Evolutionary conservation across 2,797 vertebrate genomes (phyloP).

Genomic region (Cynopterus sphinx): DNA sequence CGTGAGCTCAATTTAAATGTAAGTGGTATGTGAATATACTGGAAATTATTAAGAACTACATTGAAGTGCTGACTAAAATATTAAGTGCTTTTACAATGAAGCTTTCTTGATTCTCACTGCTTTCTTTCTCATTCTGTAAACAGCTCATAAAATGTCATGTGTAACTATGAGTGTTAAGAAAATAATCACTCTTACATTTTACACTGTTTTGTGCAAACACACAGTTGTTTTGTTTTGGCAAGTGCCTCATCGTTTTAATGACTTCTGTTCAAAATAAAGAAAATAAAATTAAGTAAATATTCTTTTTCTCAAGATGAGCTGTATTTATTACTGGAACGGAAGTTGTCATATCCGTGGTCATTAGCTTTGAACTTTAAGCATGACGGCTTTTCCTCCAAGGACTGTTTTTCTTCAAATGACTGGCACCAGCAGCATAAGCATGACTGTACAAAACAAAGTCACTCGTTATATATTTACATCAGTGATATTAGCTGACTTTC

Average conservation of each 20-base stretch:
- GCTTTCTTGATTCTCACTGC: slow-evolving; percentile 44
- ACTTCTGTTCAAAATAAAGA: slow-evolving; percentile 69
- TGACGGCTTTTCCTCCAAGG: slow-evolving; percentile 90
- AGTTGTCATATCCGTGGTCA: slow-evolving; percentile 93
- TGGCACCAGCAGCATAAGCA: slow-evolving; percentile 93
- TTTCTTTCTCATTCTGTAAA: slow-evolving; percentile 66
- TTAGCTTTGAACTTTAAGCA: slow-evolving; percentile 94
- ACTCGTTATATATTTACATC: slow-evolving; percentile 45
- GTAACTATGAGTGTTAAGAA: slow-evolving; percentile 8
- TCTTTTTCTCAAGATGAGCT: slow-evolving; percentile 88
- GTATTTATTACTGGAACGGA: slow-evolving; percentile 95
- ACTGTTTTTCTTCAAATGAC: slow-evolving; percentile 87
- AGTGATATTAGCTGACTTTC: not conserved
- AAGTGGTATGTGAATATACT: slow-evolving; percentile 34
- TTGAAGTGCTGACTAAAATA: slow-evolving; percentile 82
- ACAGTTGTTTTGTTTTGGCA: slow-evolving; percentile 59
- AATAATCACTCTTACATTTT: slow-evolving; percentile 52
- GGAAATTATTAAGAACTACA: slow-evolving; percentile 60
- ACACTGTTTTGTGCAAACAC: slow-evolving; percentile 69
- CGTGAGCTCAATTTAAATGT: slow-evolving; percentile 69
- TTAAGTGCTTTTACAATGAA: slow-evolving; percentile 84
- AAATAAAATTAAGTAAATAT: slow-evolving; percentile 57
- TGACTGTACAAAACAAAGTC: slow-evolving; percentile 87
- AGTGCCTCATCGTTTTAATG: slow-evolving; percentile 58
- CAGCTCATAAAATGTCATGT: slow-evolving; percentile 28